Evolutionary conservation across 2,113 vertebrate genomes (phyloP).

Genomic region (Crotalus tigris): DNA sequence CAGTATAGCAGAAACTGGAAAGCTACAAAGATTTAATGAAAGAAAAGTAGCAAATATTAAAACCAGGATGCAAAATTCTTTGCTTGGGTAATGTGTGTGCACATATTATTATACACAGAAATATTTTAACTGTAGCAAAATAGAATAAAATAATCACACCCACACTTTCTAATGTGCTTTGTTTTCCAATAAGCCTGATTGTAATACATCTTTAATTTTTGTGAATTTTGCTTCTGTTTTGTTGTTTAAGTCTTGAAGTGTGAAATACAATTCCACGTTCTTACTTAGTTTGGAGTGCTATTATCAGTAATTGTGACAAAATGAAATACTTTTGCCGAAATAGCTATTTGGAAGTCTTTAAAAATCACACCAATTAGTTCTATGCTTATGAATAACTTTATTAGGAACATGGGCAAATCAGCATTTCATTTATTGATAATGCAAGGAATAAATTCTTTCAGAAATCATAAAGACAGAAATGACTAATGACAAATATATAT

Average conservation of each 20-base stretch:
- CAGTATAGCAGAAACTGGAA: not conserved
- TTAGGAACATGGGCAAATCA: not conserved
- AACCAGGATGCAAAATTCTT: not conserved
- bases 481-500: not conserved
- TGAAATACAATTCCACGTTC: not conserved
- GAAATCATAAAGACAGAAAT: conserved; percentile 8
- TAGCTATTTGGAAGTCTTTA: not conserved
- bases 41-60: not conserved
- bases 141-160: not conserved
- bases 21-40: not conserved
- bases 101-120: not conserved
- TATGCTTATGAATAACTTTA: not conserved
- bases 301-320: not conserved
- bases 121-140: not conserved
- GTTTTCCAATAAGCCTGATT: not conserved
- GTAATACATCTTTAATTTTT: not conserved
- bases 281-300: not conserved
- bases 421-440: not conserved
- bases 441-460: conserved; percentile 12
- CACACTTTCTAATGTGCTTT: not conserved
- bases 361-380: conserved; percentile 4
- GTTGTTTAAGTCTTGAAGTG: not conserved
- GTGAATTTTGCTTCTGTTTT: not conserved
- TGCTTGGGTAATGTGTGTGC: not conserved
- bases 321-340: not conserved